phyloP scores from a whole-genome alignment of 2,888 invertebrate species.

The Dynastes grantii region DNA sequence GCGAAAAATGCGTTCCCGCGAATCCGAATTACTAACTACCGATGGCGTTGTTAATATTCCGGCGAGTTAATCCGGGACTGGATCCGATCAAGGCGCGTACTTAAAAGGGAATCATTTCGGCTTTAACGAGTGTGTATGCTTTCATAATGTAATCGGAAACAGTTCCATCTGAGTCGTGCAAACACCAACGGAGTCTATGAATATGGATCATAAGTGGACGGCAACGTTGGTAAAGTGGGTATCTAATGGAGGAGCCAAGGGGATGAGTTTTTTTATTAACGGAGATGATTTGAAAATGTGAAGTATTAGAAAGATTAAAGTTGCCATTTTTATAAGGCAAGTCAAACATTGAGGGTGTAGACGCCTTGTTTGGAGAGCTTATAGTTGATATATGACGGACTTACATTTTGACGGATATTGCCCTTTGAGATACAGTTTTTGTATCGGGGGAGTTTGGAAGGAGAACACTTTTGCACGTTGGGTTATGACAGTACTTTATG shows the following conservation, averaged over 20 bases:
- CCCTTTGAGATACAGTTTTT: no score
- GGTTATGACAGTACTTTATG: no score
- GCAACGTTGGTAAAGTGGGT: not conserved
- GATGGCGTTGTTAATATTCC: slow-evolving; percentile 39
- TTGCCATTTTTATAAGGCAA: slow-evolving; percentile 11
- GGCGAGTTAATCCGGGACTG: slow-evolving; percentile 31
- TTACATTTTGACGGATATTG: not conserved
- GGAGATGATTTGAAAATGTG: not conserved
- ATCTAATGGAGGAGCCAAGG: not conserved
- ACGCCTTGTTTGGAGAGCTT: no score
- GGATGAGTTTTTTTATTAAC: not conserved
- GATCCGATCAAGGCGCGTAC: not conserved
- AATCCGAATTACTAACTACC: not conserved
- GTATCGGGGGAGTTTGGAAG: no score
- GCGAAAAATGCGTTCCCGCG: slow-evolving; percentile 1
- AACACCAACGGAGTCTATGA: slow-evolving; percentile 17
- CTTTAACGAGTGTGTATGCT: slow-evolving; percentile 15
- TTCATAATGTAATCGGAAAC: slow-evolving; percentile 18
- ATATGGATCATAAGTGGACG: slow-evolving; percentile 27
- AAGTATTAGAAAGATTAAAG: slow-evolving; percentile 20
- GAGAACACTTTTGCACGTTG: no score
- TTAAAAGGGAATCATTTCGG: slow-evolving; percentile 36
- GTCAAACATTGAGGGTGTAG: not conserved
- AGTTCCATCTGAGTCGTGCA: not conserved
- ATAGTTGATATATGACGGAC: not conserved